phyloP scores from a whole-genome alignment of 2,113 vertebrate genomes.

The Microtus ochrogaster region DNA sequence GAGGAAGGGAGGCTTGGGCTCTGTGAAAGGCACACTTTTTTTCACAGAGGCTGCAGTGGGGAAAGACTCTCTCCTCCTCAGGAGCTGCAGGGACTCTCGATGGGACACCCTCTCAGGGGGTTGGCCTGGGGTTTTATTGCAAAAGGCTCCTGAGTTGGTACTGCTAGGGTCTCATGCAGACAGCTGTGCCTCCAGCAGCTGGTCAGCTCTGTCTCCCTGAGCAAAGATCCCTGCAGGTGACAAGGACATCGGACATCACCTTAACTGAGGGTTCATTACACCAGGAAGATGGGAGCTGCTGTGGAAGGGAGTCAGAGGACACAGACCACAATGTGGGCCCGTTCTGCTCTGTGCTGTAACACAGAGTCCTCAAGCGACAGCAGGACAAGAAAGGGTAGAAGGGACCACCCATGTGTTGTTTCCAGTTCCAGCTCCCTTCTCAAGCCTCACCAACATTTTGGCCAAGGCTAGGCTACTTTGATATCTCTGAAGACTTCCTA shows the following conservation, averaged over 20 bases:
- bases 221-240: neutral
- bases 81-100: neutral
- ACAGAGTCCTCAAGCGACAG: neutral
- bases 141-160: neutral
- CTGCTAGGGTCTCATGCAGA: neutral
- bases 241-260: neutral
- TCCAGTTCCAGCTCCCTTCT: neutral
- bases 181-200: neutral
- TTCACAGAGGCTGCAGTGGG: neutral
- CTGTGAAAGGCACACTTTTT: neutral
- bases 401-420: neutral
- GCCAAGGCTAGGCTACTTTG: neutral
- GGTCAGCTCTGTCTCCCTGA: neutral
- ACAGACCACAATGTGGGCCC: constrained; percentile 46
- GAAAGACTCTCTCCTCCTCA: constrained; percentile 30
- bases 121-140: neutral
- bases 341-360: neutral
- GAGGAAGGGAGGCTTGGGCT: neutral
- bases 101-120: neutral
- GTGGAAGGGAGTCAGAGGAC: constrained; percentile 30
- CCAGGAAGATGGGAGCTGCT: neutral
- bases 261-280: neutral
- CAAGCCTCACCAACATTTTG: neutral
- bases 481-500: constrained; percentile 4
- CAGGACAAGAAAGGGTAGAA: neutral